Conservation (phyloP, 1,140 invertebrate genomes). For the Drosophila baimaii region DNA sequence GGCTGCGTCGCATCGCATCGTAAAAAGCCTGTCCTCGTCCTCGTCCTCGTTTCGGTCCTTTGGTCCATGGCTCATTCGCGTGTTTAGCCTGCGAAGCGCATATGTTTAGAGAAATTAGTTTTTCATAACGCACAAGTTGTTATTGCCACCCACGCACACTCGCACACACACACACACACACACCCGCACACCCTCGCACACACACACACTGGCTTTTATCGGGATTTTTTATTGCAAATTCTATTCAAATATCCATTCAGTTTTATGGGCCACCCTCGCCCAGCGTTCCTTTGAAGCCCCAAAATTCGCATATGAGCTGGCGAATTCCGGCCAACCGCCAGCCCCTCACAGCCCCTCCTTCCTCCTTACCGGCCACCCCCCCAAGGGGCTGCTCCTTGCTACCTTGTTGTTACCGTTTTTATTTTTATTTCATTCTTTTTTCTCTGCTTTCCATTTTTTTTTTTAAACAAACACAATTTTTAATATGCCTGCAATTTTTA, state of each 20-base stretch:
- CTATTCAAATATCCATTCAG: constrained; percentile 83
- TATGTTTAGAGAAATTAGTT: constrained; percentile 84
- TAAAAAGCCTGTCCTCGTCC: constrained; percentile 46
- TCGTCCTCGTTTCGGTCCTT: neutral
- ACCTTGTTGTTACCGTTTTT: constrained; percentile 47
- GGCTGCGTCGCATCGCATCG: constrained; percentile 52
- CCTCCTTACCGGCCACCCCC: too few relatives aligned
- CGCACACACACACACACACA: constrained; percentile 7
- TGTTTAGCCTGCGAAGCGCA: constrained; percentile 73
- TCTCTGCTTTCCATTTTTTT: constrained; percentile 24
- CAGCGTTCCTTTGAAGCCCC: constrained; percentile 41
- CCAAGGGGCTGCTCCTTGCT: constrained; percentile 34
- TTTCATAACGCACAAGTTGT: constrained; percentile 84
- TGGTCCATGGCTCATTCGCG: constrained; percentile 29
- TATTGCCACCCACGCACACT: constrained; percentile 64
- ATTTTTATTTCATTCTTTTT: constrained; percentile 47
- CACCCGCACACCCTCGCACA: constrained; percentile 14
- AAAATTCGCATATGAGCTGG: constrained; percentile 74
- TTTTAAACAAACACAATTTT: constrained; percentile 83
- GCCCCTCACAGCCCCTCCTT: too few relatives aligned
- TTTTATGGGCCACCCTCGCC: constrained; percentile 63
- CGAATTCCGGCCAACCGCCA: constrained; percentile 53
- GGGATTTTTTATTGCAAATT: constrained; percentile 84
- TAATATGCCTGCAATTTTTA: constrained; percentile 84
- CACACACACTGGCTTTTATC: constrained; percentile 67